Evolutionary conservation across 1,140 invertebrate species (phyloP).

Genomic region (Tetraneura akinire): DNA sequence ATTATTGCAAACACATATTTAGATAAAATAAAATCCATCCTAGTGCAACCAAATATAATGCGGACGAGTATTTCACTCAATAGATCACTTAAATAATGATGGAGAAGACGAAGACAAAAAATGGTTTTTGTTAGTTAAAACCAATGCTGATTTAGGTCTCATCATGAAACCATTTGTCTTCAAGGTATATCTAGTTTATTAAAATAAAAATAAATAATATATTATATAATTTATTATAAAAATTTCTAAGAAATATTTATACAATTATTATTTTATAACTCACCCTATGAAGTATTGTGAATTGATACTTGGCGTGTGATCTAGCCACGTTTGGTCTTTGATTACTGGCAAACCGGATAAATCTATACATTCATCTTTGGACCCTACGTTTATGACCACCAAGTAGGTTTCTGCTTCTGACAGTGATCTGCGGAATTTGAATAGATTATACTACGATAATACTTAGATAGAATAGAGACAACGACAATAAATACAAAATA

Average conservation of each 20-base stretch:
- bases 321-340: neutral
- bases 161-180: conserved; percentile 24
- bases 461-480: no score
- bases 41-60: neutral
- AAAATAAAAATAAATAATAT: neutral
- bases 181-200: neutral
- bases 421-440: neutral
- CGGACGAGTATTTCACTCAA: neutral
- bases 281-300: neutral
- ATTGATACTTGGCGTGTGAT: conserved; percentile 1
- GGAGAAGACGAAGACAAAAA: neutral
- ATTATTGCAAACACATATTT: no score
- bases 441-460: no score
- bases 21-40: neutral
- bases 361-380: neutral
- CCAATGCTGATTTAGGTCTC: conserved; percentile 50
- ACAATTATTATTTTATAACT: neutral
- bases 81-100: no score
- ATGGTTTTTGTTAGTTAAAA: conserved; percentile 1
- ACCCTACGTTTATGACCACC: conserved; percentile 25
- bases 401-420: neutral
- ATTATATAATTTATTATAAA: no score
- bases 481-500: neutral
- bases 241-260: no score
- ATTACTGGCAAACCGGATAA: neutral